These are phyloP conservation scores for Myotis brandtii DNA, from an alignment of 2,113 vertebrate genomes.

Conservation along the genomic window DNA sequence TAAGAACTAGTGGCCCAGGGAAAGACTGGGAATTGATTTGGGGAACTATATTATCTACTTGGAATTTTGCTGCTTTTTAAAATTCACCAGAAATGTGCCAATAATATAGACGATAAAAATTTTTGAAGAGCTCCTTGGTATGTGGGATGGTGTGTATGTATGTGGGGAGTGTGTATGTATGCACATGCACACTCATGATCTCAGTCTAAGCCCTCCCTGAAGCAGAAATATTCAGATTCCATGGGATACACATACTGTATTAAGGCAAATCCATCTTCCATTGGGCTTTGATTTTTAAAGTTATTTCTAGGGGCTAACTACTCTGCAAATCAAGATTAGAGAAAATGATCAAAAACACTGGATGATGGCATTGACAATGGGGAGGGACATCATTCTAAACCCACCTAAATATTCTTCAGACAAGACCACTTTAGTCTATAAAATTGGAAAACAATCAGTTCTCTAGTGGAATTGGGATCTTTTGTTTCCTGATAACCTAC, in stretches of 20 bases:
- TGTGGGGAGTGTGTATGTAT: background rate
- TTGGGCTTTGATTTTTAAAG: background rate
- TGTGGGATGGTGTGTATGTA: background rate
- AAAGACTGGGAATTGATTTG: conserved; percentile 72
- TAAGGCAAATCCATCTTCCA: background rate
- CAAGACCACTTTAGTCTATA: background rate
- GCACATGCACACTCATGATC: background rate
- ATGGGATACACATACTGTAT: no score
- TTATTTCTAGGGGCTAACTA: background rate
- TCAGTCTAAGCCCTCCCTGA: background rate
- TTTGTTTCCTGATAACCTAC: background rate
- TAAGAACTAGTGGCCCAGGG: conserved; percentile 78
- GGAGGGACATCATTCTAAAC: background rate
- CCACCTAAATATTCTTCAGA: background rate
- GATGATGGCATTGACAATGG: background rate
- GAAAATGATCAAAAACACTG: background rate
- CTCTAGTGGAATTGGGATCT: background rate
- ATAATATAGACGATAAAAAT: background rate
- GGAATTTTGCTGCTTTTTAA: background rate
- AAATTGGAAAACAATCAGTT: background rate
- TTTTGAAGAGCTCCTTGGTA: background rate
- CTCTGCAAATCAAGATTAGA: background rate
- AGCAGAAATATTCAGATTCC: background rate
- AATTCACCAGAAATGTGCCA: background rate
- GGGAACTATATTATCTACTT: conserved; percentile 68